Evolutionary conservation across 2,797 vertebrate genomes (phyloP).

Genomic region (Hypotaenidia philippensis): DNA sequence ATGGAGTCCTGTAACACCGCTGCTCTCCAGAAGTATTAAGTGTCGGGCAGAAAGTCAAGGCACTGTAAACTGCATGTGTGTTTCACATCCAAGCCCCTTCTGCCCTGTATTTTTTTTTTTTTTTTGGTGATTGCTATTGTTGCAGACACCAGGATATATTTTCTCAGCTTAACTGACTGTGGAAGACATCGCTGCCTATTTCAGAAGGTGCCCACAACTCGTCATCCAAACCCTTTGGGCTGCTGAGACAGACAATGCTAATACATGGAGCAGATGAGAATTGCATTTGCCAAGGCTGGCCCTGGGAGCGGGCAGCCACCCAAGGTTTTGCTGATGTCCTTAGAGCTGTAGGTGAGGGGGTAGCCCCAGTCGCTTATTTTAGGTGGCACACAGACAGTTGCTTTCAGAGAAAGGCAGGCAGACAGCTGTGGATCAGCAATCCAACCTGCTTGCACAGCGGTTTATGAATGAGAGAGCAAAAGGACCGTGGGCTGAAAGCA

Average conservation of each 20-base stretch:
- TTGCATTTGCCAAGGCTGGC: neutral
- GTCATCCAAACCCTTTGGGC: neutral
- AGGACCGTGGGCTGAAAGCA: neutral
- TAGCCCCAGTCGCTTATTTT: slow-evolving; percentile 5
- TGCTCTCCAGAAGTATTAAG: slow-evolving; percentile 27
- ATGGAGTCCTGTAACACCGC: neutral
- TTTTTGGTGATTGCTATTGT: neutral
- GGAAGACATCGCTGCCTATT: neutral
- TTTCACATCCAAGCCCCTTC: neutral
- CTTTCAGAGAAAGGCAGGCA: neutral
- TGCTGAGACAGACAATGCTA: neutral
- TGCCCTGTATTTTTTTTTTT: neutral
- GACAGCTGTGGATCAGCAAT: neutral
- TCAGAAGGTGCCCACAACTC: neutral
- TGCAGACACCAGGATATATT: neutral
- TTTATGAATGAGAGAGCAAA: neutral
- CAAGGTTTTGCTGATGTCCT: neutral
- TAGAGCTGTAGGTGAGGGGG: neutral
- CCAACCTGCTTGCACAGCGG: neutral
- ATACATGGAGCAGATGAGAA: neutral
- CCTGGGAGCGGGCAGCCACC: neutral
- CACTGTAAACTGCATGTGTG: rapidly evolving
- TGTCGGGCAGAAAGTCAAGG: neutral
- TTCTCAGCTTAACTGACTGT: neutral
- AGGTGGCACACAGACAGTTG: neutral